Percentiles rank a stretch among this genome's conserved stretches.
These are phyloP conservation scores for Silurus meridionalis DNA, from an alignment of 2,113 vertebrate species.

Conservation along the genomic window DNA sequence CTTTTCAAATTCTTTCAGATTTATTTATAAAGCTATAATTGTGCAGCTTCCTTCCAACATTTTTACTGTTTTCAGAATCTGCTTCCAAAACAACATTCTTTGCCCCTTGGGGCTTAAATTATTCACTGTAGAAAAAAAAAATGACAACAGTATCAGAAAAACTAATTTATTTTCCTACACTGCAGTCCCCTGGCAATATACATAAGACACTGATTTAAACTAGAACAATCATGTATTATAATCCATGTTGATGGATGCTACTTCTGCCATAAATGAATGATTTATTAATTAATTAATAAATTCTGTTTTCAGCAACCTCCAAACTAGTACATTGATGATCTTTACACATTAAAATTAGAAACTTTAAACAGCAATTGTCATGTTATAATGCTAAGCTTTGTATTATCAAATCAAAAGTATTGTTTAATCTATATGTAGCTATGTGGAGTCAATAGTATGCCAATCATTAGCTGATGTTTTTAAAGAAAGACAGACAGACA, in stretches of 20 bases:
- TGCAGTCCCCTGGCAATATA: not conserved
- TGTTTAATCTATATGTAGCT: not conserved
- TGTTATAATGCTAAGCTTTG: not conserved
- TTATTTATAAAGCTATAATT: not conserved
- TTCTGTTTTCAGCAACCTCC: not conserved
- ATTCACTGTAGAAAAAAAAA: constrained; percentile 25
- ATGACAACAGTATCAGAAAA: not conserved
- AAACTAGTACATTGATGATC: not conserved
- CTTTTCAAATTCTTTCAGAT: not conserved
- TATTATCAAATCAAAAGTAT: not conserved
- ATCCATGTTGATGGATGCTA: not conserved
- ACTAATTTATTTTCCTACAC: not conserved
- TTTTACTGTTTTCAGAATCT: not conserved
- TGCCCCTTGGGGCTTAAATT: constrained; percentile 21
- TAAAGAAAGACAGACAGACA: no score
- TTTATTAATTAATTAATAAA: not conserved
- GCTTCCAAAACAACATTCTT: not conserved
- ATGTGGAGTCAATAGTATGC: not conserved
- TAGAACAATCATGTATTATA: not conserved
- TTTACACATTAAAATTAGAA: not conserved
- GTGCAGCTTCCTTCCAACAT: not conserved
- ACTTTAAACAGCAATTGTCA: not conserved
- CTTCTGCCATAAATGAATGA: not conserved
- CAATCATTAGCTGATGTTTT: not conserved
- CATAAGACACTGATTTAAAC: not conserved